Evolutionary conservation across 2,888 invertebrate genomes (phyloP).

Genomic region (Hemistola chrysoprasaria): DNA sequence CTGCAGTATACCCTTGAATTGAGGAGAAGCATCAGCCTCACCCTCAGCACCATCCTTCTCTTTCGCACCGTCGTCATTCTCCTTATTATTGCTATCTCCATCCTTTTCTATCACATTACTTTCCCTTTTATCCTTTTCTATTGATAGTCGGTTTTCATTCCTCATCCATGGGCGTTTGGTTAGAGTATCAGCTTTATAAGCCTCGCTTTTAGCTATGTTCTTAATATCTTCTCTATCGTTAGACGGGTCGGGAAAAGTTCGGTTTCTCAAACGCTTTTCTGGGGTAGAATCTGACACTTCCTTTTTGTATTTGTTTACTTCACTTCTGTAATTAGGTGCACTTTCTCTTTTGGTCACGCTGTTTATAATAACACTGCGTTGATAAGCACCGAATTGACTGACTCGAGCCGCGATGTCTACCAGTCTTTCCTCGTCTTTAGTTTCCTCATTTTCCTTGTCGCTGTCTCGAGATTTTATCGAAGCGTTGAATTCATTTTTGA

Average conservation of each 20-base stretch:
- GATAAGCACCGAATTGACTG: constrained; percentile 72
- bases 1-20: constrained; percentile 88
- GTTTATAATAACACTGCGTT: constrained; percentile 69
- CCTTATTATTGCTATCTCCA: constrained; percentile 38
- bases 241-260: constrained; percentile 75
- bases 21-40: constrained; percentile 72
- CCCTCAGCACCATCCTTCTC: constrained; percentile 54
- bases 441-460: constrained; percentile 87
- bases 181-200: constrained; percentile 71
- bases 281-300: constrained; percentile 78
- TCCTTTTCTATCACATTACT: constrained; percentile 73
- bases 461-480: constrained; percentile 85
- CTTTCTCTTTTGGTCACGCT: constrained; percentile 72
- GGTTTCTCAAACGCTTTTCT: constrained; percentile 71
- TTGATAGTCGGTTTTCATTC: constrained; percentile 60
- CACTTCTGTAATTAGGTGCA: constrained; percentile 65
- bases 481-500: constrained; percentile 75
- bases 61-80: constrained; percentile 54
- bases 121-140: constrained; percentile 62
- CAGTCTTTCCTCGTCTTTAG: constrained; percentile 56
- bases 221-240: constrained; percentile 75
- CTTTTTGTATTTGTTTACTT: constrained; percentile 75
- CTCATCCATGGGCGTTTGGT: constrained; percentile 68
- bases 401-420: constrained; percentile 71
- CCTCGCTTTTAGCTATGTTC: constrained; percentile 65